Evolutionary conservation across 2,113 vertebrate genomes (phyloP), one percentile per base, ranked within the genome.

Genomic region (Rallus limicola): DNA sequence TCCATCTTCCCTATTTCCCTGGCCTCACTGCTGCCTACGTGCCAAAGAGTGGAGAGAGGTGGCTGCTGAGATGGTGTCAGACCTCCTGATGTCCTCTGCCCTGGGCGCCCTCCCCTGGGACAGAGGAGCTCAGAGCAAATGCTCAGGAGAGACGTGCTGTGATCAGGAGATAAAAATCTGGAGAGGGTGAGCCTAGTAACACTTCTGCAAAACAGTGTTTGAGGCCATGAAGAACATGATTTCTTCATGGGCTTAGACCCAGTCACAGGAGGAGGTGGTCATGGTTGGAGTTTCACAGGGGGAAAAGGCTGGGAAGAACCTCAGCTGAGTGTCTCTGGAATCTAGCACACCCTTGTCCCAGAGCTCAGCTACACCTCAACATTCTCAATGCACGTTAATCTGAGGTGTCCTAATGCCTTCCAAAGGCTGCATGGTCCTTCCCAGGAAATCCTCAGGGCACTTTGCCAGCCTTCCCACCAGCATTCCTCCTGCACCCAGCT

Each of bases 201-300:
- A 60, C 5, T 31, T 59, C 70, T 93, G 58, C 20, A 64, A 60
- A 82, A 29, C 42, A 69, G 71, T n/a, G 29, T 65, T 21, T 48
- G 59, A 86, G 25, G 40, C 19, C 44, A 26, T 33, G 53, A 58
- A 36, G 44, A 70, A 17, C 16, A 29, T 3, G 8, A 9, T 18
- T 75, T 50, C 77, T 53, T 20, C 0, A 0, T 23, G 31, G 31
- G 19, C 19, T 75, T 31, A 64, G 36, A 29, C 29, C 46, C 46
- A 48, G 5, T 0, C 0, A n/a, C 71, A 84, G 19, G 62, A 29
- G 36, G 24, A 67, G 34, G 23, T 48, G 16, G 16, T 52, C 0
- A 0, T 16, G 19, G 29, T 7, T 75, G 50, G 40, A 72, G n/a
- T 80, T 17, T 56, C 60, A 68, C 4, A 36, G 34, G 26, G 9